Conservation (phyloP, 2,113 vertebrate genomes). For the Lathamus discolor region DNA sequence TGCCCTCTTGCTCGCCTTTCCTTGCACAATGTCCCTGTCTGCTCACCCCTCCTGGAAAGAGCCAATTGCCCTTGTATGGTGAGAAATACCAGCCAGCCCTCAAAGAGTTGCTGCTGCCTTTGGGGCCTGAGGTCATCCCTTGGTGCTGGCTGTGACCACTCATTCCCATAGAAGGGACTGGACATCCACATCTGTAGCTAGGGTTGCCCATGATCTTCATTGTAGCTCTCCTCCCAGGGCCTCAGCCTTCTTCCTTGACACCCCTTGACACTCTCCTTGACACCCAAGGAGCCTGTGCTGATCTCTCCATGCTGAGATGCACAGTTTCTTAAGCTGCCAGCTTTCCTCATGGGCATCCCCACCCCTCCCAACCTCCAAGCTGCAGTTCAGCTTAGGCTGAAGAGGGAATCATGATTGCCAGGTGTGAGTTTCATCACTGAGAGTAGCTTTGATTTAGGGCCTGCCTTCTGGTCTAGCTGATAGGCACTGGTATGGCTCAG, state of each 20-base stretch:
- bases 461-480: constrained; percentile 5
- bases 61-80: neutral
- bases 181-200: neutral
- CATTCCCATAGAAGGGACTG: neutral
- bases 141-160: neutral
- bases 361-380: neutral
- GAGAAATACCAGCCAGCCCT: neutral
- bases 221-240: neutral
- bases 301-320: neutral
- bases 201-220: neutral
- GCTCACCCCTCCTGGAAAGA: neutral
- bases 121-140: neutral
- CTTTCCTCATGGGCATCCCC: neutral
- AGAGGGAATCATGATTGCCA: neutral
- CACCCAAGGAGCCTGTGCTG: neutral
- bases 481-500: neutral
- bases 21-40: neutral
- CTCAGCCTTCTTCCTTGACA: neutral
- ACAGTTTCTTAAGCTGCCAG: neutral
- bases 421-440: neutral
- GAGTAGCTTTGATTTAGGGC: neutral
- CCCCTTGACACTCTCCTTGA: neutral
- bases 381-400: neutral
- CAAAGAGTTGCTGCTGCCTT: neutral
- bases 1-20: neutral